A percentile compares a stretch with the other conserved stretches of the same genome.
These are phyloP conservation scores for Picathartes gymnocephalus DNA, from an alignment of 2,113 vertebrate species.

Conservation along the genomic window DNA sequence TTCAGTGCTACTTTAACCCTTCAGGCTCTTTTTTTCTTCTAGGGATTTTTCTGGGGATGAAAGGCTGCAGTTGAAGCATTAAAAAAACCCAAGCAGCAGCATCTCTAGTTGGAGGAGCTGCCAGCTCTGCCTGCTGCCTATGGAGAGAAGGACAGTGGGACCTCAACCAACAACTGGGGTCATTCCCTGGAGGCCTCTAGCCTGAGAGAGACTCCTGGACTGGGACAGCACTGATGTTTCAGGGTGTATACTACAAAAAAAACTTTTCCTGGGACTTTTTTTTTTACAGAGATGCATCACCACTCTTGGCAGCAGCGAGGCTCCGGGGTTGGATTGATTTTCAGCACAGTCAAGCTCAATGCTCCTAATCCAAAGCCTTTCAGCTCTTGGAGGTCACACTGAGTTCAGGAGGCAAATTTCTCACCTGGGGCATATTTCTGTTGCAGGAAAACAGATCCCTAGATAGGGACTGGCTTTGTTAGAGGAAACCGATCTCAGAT, in stretches of 20 bases:
- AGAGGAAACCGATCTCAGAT: neutral
- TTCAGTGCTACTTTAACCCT: conserved; percentile 14
- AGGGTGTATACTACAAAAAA: neutral
- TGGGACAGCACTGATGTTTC: neutral
- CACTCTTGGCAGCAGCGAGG: accelerated
- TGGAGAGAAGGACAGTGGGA: neutral
- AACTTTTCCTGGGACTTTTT: neutral
- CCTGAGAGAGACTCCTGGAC: neutral
- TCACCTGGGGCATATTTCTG: conserved; percentile 18
- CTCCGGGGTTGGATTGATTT: neutral
- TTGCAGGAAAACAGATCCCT: conserved; percentile 9
- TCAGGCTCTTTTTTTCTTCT: neutral
- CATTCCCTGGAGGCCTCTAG: neutral
- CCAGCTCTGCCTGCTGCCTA: neutral
- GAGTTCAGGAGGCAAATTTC: conserved; percentile 41
- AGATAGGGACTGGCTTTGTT: conserved; percentile 19
- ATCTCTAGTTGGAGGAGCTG: accelerated
- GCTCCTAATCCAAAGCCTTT: conserved; percentile 4
- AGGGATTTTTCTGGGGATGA: neutral
- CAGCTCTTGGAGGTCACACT: neutral
- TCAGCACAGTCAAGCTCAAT: neutral
- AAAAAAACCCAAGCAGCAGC: neutral
- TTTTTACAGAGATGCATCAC: neutral
- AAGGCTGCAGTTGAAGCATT: neutral
- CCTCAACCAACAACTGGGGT: neutral